Evolutionary conservation across 2,797 vertebrate species (phyloP).

Genomic region (Presbytis comata): DNA sequence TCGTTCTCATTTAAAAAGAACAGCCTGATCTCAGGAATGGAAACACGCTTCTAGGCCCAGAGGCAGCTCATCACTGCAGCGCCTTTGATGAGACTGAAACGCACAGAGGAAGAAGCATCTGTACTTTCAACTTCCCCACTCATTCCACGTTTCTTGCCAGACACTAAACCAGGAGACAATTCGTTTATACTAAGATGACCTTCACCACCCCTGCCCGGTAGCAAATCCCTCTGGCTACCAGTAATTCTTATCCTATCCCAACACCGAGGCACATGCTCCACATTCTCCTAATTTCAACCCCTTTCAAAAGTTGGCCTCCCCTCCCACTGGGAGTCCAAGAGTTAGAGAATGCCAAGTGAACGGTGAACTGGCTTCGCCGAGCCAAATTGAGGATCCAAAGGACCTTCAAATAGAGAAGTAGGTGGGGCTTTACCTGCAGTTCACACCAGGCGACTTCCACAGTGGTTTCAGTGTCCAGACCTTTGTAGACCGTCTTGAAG

Average conservation of each 20-base stretch:
- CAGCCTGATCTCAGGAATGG: background rate
- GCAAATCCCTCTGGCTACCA: background rate
- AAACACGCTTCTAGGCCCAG: background rate
- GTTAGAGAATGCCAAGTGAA: background rate
- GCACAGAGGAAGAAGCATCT: background rate
- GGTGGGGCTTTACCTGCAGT: conserved; percentile 91
- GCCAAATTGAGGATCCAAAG: background rate
- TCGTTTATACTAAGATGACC: background rate
- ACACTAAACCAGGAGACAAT: background rate
- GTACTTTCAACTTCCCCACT: conserved; percentile 35
- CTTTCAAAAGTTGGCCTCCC: background rate
- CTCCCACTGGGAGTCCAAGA: background rate
- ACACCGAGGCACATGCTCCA: background rate
- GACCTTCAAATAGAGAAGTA: background rate
- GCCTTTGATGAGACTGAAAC: background rate
- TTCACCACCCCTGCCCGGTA: background rate
- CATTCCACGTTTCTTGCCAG: background rate
- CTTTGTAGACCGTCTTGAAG: conserved; percentile 99
- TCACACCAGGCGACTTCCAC: conserved; percentile 99
- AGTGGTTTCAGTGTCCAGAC: conserved; percentile 97
- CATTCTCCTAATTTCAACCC: background rate
- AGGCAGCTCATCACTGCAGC: conserved; percentile 2
- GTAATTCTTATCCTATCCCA: background rate
- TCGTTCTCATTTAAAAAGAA: conserved; percentile 12
- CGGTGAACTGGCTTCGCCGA: background rate